phyloP scores from a whole-genome alignment of 2,113 vertebrate species.

The Condylura cristata region DNA sequence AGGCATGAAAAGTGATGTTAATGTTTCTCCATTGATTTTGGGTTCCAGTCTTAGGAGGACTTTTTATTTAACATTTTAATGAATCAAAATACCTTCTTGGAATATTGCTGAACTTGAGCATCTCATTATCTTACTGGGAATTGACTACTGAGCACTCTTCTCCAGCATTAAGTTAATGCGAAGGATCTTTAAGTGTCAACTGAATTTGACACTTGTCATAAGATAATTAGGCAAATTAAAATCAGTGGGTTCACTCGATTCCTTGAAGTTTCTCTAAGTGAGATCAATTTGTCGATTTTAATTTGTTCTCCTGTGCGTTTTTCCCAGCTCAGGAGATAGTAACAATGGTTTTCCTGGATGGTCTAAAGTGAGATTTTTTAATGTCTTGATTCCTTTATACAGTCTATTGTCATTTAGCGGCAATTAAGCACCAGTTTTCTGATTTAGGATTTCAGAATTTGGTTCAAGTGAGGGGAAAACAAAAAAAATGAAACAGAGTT shows the following conservation, averaged over 20 bases:
- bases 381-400: slow-evolving; percentile 38
- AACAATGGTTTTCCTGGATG: slow-evolving; percentile 54
- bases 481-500: not conserved
- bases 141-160: slow-evolving; percentile 47
- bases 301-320: slow-evolving; percentile 63
- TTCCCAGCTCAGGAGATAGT: not conserved
- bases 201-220: slow-evolving; percentile 78
- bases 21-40: not conserved
- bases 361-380: slow-evolving; percentile 14
- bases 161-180: slow-evolving; percentile 71
- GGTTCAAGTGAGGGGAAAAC: not conserved
- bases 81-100: slow-evolving; percentile 69
- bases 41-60: slow-evolving; percentile 13
- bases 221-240: slow-evolving; percentile 78
- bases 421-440: slow-evolving; percentile 70
- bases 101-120: slow-evolving; percentile 51
- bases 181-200: slow-evolving; percentile 70
- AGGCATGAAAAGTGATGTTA: not conserved
- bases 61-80: slow-evolving; percentile 76
- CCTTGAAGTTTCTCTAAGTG: slow-evolving; percentile 64
- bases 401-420: slow-evolving; percentile 31
- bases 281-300: slow-evolving; percentile 71
- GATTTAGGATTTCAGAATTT: slow-evolving; percentile 38
- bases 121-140: slow-evolving; percentile 67
- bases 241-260: slow-evolving; percentile 59